A percentile compares a stretch with the other conserved stretches of the same genome.
These are phyloP conservation scores for Drosophila virilis DNA, from an alignment of 1,140 invertebrate genomes.

Conservation along the genomic window DNA sequence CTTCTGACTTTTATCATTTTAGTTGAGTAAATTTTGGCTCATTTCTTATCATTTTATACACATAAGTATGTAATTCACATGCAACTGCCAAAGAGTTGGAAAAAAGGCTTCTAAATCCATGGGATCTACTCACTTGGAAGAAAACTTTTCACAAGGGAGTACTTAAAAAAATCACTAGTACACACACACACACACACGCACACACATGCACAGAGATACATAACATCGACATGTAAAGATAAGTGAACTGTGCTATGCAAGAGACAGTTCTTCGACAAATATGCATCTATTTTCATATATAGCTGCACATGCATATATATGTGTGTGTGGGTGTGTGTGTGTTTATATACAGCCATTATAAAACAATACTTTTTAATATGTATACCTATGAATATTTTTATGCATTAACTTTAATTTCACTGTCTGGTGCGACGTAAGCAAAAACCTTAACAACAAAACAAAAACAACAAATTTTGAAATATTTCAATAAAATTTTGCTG, in stretches of 20 bases:
- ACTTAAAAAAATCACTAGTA: not conserved
- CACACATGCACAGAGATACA: not conserved
- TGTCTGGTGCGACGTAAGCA: slow-evolving; percentile 7
- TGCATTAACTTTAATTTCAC: slow-evolving; percentile 8
- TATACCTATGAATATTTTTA: slow-evolving; percentile 5
- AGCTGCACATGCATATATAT: not conserved
- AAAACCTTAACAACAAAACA: not conserved
- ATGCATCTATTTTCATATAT: not conserved
- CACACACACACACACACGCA: not conserved
- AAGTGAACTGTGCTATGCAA: not conserved
- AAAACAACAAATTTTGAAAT: not conserved
- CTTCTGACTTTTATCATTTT: not conserved
- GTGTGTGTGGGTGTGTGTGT: not conserved
- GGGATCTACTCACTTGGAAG: not conserved
- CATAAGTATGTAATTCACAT: slow-evolving; percentile 32
- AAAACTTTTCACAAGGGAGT: not conserved
- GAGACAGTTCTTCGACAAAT: not conserved
- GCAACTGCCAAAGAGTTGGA: not conserved
- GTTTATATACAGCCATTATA: slow-evolving; percentile 5
- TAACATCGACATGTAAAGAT: not conserved
- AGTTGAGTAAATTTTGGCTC: slow-evolving; percentile 7
- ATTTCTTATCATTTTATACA: slow-evolving; percentile 3
- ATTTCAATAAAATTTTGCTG: slow-evolving; percentile 3
- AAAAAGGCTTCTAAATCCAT: not conserved
- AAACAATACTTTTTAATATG: slow-evolving; percentile 1